Percentiles rank a stretch among this genome's conserved stretches.
Conservation (phyloP, 1,140 invertebrate species). For the Charaxes varanes region DNA sequence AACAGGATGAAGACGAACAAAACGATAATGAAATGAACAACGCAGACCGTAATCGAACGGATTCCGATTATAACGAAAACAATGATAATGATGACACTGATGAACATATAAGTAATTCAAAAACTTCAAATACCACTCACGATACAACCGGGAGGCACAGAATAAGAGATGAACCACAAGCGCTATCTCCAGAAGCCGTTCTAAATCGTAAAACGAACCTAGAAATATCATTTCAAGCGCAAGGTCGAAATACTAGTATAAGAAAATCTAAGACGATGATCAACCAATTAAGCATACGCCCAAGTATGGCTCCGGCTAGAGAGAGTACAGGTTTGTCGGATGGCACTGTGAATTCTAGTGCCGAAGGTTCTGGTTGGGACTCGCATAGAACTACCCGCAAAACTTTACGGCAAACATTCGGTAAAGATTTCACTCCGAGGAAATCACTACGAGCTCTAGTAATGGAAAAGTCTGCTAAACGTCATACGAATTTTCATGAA, state of each 20-base stretch:
- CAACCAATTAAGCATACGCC: constrained; percentile 28
- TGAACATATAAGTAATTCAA: too few species aligned
- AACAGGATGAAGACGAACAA: constrained; percentile 9
- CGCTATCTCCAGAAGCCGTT: constrained; percentile 43
- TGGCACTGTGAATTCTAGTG: constrained; percentile 40
- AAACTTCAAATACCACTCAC: too few species aligned
- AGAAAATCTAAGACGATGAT: constrained; percentile 42
- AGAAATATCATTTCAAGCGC: constrained; percentile 26
- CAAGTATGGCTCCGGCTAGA: constrained; percentile 33
- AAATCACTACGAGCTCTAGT: constrained; percentile 55
- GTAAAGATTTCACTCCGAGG: constrained; percentile 52
- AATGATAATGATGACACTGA: constrained; percentile 11
- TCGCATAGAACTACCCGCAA: constrained; percentile 58
- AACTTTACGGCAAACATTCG: constrained; percentile 54
- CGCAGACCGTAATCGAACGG: too few species aligned
- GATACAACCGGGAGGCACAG: constrained; percentile 28
- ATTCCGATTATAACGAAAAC: constrained; percentile 12
- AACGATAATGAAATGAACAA: too few species aligned
- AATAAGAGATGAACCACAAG: constrained; percentile 18
- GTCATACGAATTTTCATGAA: constrained; percentile 24
- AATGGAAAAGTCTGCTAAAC: constrained; percentile 57
- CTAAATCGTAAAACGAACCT: constrained; percentile 30
- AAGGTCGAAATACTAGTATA: constrained; percentile 34
- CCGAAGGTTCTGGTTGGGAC: constrained; percentile 54
- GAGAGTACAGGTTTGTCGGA: constrained; percentile 39